Evolutionary conservation across 2,113 vertebrate species (phyloP).

Genomic region (Meles meles): DNA sequence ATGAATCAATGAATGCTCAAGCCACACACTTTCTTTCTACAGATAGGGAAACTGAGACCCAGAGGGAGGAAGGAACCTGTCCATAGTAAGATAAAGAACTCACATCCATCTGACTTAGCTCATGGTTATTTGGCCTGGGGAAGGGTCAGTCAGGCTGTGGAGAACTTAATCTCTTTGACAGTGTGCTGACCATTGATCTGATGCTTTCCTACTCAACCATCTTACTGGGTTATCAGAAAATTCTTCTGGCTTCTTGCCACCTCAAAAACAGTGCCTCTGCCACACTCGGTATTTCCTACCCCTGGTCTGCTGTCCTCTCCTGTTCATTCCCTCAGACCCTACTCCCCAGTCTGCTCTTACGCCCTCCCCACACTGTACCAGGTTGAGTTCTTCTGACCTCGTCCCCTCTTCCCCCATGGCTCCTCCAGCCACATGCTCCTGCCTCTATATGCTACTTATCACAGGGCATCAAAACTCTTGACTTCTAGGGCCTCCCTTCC

Average conservation of each 20-base stretch:
- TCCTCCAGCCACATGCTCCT: background rate
- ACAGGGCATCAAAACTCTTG: background rate
- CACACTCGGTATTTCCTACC: background rate
- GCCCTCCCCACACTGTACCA: background rate
- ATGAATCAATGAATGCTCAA: background rate
- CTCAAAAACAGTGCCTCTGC: background rate
- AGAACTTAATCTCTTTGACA: background rate
- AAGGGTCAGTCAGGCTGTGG: background rate
- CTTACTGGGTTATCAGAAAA: background rate
- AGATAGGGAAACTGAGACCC: background rate
- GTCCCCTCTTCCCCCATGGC: background rate
- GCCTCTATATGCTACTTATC: background rate
- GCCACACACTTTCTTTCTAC: background rate
- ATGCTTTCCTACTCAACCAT: background rate
- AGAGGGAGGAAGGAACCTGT: background rate
- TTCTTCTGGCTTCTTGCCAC: background rate
- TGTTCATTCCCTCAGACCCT: background rate
- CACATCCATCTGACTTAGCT: background rate
- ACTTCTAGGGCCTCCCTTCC: background rate
- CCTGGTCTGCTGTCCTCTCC: background rate
- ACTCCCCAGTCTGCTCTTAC: background rate
- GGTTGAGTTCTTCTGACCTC: background rate
- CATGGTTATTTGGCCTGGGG: background rate
- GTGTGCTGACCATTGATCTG: background rate
- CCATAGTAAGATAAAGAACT: background rate